Conservation (phyloP, 2,888 invertebrate genomes). For the Heliconius ethilla region DNA sequence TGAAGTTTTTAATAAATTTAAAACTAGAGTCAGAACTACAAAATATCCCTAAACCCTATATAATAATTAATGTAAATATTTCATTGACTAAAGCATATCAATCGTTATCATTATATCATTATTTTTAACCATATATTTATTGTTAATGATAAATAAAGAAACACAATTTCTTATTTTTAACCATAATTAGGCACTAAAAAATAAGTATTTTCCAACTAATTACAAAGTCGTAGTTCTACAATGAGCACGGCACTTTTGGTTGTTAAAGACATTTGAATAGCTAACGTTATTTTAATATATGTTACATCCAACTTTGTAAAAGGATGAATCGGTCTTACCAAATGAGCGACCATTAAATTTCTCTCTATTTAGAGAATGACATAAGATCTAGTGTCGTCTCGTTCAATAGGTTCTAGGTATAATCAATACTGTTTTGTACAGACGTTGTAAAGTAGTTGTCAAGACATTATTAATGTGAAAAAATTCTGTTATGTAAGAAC, state of each 20-base stretch:
- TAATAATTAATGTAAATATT: not conserved
- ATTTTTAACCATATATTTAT: not conserved
- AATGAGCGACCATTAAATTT: conserved; percentile 7
- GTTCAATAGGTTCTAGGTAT: not conserved
- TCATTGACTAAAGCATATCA: not conserved
- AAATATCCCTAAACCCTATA: not conserved
- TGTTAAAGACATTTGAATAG: not conserved
- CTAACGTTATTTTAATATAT: conserved; percentile 10
- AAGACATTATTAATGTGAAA: not conserved
- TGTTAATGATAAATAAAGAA: too few relatives aligned
- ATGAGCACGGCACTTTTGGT: not conserved
- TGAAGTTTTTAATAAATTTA: not conserved
- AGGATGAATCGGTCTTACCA: conserved; percentile 2
- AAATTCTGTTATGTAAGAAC: not conserved
- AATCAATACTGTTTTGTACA: conserved; percentile 1
- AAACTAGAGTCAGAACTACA: not conserved
- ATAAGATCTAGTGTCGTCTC: conserved; percentile 6
- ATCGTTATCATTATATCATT: not conserved
- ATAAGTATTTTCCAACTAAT: not conserved
- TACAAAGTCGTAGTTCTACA: not conserved
- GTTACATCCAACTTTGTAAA: conserved; percentile 1
- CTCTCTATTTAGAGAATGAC: conserved; percentile 7
- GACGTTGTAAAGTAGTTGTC: not conserved
- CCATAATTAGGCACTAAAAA: not conserved
- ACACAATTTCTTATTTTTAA: not conserved